Evolutionary conservation across 2,888 invertebrate genomes (phyloP).

Genomic region (Geophilus truncorum): DNA sequence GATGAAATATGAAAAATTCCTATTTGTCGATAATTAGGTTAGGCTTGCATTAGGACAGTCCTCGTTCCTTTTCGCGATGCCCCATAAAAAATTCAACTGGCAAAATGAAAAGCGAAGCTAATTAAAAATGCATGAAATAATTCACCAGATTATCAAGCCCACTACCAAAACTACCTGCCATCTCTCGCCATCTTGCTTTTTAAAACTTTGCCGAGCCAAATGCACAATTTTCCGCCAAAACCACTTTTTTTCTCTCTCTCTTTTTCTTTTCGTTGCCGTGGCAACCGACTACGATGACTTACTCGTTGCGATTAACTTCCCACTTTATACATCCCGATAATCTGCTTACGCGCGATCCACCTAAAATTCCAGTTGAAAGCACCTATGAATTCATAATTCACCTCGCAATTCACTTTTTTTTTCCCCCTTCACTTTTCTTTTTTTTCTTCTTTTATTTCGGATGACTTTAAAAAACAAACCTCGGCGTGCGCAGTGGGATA

Average conservation of each 20-base stretch:
- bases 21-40: background rate
- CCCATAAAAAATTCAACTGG: background rate
- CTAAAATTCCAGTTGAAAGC: background rate
- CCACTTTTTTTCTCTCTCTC: background rate
- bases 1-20: conserved; percentile 11
- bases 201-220: background rate
- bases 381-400: background rate
- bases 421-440: no score
- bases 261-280: no score
- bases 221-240: background rate
- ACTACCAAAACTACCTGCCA: no score
- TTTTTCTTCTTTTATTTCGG: no score
- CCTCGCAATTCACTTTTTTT: no score
- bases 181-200: background rate
- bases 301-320: background rate
- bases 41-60: background rate
- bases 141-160: background rate
- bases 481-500: no score
- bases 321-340: background rate
- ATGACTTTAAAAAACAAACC: no score
- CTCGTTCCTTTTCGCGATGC: background rate
- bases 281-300: background rate
- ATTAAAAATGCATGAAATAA: conserved; percentile 2
- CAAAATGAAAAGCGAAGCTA: background rate
- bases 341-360: no score